These are phyloP conservation scores for Leptopilina clavipes DNA, from an alignment of 1,140 invertebrate species.

Conservation along the genomic window DNA sequence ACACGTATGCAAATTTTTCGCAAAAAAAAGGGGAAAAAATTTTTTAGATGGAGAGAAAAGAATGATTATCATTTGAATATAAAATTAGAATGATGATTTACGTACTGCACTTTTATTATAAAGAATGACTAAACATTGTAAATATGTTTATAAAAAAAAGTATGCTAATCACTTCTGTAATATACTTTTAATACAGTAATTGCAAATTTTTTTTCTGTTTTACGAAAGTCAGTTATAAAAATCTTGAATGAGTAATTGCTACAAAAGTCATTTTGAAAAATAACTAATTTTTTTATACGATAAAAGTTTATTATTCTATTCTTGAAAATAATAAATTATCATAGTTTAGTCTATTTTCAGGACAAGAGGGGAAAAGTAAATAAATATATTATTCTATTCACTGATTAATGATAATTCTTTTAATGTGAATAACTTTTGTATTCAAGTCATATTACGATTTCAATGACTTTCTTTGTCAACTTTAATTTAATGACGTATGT, in stretches of 20 bases:
- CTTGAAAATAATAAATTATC: no score
- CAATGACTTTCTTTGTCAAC: conserved; percentile 38
- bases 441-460: conserved; percentile 44
- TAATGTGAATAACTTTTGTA: conserved; percentile 29
- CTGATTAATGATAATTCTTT: background rate
- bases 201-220: no score
- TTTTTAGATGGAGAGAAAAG: background rate
- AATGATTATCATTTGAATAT: background rate
- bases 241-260: no score
- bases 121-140: background rate
- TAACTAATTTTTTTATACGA: no score
- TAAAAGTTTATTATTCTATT: no score
- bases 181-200: no score
- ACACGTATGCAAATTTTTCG: background rate
- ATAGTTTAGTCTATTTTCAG: no score
- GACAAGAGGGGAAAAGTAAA: no score
- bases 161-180: no score
- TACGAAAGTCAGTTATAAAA: no score
- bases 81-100: conserved; percentile 20
- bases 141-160: background rate
- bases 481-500: conserved; percentile 39
- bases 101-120: background rate
- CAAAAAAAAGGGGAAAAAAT: background rate
- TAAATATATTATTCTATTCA: background rate
- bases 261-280: no score